These are phyloP conservation scores for Ips nitidus DNA, from an alignment of 1,140 invertebrate genomes.

Conservation along the genomic window DNA sequence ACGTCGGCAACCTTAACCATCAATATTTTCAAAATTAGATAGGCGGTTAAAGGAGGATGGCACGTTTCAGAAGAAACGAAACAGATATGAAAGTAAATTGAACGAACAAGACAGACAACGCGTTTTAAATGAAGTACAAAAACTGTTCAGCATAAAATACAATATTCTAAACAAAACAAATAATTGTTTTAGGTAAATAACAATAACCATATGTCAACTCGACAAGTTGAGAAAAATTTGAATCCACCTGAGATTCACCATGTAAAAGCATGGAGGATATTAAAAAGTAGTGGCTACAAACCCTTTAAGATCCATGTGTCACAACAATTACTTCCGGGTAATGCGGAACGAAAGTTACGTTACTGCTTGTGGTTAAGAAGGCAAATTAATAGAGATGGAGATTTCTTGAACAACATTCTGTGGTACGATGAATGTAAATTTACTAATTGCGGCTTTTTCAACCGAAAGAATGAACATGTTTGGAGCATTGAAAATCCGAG, in stretches of 20 bases:
- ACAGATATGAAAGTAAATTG: conserved; percentile 33
- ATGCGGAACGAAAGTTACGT: conserved; percentile 7
- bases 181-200: too few relatives aligned
- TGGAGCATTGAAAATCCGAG: background rate
- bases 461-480: conserved; percentile 3
- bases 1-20: background rate
- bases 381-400: conserved; percentile 3
- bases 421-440: conserved; percentile 7
- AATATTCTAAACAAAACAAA: too few relatives aligned
- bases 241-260: too few relatives aligned
- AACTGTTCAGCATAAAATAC: too few relatives aligned
- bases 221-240: too few relatives aligned
- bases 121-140: too few relatives aligned
- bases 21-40: conserved; percentile 14
- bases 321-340: conserved; percentile 30
- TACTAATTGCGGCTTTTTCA: conserved; percentile 4
- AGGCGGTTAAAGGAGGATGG: conserved; percentile 12
- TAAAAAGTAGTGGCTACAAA: conserved; percentile 5
- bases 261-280: too few relatives aligned
- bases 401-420: background rate
- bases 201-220: too few relatives aligned
- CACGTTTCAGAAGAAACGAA: conserved; percentile 26
- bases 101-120: too few relatives aligned
- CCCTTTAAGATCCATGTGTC: conserved; percentile 5
- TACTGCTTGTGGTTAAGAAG: conserved; percentile 7